Percentiles rank a stretch among this genome's conserved stretches.
These are phyloP conservation scores for Drosophila prolongata DNA, from an alignment of 2,888 invertebrate genomes.

Conservation along the genomic window DNA sequence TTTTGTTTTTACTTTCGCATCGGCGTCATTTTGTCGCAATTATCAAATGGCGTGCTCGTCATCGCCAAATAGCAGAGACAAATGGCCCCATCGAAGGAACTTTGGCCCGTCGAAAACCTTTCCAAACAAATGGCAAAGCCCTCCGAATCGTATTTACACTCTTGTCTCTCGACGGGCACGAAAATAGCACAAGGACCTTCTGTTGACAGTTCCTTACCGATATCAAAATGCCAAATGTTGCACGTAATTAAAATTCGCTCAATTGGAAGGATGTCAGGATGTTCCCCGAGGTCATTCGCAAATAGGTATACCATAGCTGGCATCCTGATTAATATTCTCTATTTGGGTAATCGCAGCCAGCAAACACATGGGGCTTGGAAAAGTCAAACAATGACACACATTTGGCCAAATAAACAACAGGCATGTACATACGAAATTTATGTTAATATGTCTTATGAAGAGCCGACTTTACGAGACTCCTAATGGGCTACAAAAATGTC, in stretches of 20 bases:
- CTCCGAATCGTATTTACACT: slow-evolving; percentile 54
- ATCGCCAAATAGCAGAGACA: slow-evolving; percentile 40
- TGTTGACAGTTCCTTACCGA: slow-evolving; percentile 43
- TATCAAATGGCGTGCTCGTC: slow-evolving; percentile 48
- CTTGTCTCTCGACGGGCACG: slow-evolving; percentile 38
- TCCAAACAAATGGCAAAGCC: slow-evolving; percentile 48
- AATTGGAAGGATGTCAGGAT: slow-evolving; percentile 58
- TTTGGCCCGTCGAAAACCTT: slow-evolving; percentile 27
- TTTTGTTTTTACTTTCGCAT: slow-evolving; percentile 49
- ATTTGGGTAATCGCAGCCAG: slow-evolving; percentile 50
- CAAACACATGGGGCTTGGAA: slow-evolving; percentile 30
- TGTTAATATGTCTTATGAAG: slow-evolving; percentile 17
- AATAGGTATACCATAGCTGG: slow-evolving; percentile 32
- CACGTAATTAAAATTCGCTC: slow-evolving; percentile 75
- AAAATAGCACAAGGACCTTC: slow-evolving; percentile 45
- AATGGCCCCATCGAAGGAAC: slow-evolving; percentile 31
- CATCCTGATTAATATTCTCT: slow-evolving; percentile 63
- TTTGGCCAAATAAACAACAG: slow-evolving; percentile 26
- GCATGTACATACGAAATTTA: slow-evolving; percentile 20
- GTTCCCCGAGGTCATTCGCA: slow-evolving; percentile 42
- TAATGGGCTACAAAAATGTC: slow-evolving; percentile 53
- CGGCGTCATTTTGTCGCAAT: slow-evolving; percentile 44
- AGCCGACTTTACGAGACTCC: slow-evolving; percentile 16
- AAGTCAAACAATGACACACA: slow-evolving; percentile 51
- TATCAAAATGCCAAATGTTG: slow-evolving; percentile 64